A percentile compares a stretch with the other conserved stretches of the same genome.
phyloP scores from a whole-genome alignment of 1,140 invertebrate genomes.

The Nasonia vitripennis region DNA sequence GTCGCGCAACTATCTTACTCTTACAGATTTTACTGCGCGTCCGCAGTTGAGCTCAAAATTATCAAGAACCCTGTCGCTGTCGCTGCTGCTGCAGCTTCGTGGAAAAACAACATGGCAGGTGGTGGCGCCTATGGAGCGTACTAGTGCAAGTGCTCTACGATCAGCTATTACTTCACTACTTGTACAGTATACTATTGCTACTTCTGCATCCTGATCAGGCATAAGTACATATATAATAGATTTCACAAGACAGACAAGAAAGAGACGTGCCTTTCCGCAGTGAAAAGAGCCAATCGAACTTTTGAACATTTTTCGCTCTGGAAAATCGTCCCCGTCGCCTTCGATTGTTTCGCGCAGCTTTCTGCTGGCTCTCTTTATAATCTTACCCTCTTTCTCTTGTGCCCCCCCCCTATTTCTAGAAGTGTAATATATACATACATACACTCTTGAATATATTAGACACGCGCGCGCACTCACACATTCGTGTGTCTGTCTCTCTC shows the following conservation, averaged over 20 bases:
- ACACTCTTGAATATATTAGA: not conserved
- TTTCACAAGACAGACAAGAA: not conserved
- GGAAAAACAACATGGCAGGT: conserved; percentile 51
- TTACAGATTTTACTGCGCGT: conserved; percentile 12
- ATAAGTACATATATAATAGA: not conserved
- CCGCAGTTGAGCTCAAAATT: not conserved
- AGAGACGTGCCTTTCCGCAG: not conserved
- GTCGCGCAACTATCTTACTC: not conserved
- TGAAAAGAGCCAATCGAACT: not conserved
- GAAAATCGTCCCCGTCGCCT: not conserved
- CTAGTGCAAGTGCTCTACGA: not conserved
- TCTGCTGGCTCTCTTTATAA: not conserved
- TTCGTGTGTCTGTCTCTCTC: not conserved
- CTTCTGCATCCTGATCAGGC: not conserved
- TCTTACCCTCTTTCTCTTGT: not conserved
- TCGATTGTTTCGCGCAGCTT: not conserved
- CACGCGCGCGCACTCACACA: not conserved
- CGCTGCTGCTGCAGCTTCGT: conserved; percentile 10
- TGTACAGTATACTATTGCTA: not conserved
- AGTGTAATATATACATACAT: not conserved
- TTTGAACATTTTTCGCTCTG: not conserved
- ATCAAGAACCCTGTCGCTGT: not conserved
- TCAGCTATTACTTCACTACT: not conserved
- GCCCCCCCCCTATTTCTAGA: not conserved
- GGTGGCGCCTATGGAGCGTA: conserved; percentile 12